Conservation (phyloP, 2,797 vertebrate species). For the Antennarius maculatus region DNA sequence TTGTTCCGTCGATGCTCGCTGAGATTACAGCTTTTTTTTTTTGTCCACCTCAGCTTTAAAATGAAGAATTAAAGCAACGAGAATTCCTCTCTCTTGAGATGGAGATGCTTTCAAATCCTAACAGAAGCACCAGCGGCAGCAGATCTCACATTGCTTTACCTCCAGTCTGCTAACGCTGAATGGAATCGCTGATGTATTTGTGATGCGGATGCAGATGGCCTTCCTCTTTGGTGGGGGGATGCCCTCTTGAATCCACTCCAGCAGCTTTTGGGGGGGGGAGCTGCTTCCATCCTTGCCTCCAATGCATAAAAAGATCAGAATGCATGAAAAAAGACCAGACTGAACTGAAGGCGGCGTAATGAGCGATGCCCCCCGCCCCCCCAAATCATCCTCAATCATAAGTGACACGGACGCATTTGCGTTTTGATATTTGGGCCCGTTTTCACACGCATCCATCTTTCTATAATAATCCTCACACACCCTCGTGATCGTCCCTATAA, state of each 20-base stretch:
- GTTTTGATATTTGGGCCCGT: conserved; percentile 45
- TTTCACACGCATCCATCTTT: too few relatives aligned
- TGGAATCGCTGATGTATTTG: too few relatives aligned
- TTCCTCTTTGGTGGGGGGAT: conserved; percentile 26
- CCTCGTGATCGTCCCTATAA: conserved; percentile 16
- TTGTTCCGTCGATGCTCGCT: conserved; percentile 23
- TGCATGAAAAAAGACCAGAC: too few relatives aligned
- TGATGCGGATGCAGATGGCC: conserved; percentile 13
- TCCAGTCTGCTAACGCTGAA: too few relatives aligned
- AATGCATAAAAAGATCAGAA: too few relatives aligned
- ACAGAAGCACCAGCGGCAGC: background rate
- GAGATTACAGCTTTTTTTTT: conserved; percentile 20
- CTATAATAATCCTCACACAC: conserved; percentile 12
- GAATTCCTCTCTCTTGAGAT: background rate
- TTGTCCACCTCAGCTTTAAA: background rate
- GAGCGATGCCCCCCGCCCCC: conserved; percentile 9
- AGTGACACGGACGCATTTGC: conserved; percentile 55
- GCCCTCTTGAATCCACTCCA: conserved; percentile 41
- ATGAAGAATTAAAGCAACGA: conserved; percentile 1
- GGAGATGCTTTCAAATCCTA: background rate
- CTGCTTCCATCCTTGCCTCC: conserved; percentile 22
- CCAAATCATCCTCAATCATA: conserved; percentile 31
- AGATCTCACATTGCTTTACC: too few relatives aligned
- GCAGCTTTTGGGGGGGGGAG: conserved; percentile 19
- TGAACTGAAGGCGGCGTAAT: conserved; percentile 43